These are phyloP conservation scores for Lordiphosa andalusiaca DNA, from an alignment of 2,888 invertebrate species.

Conservation along the genomic window DNA sequence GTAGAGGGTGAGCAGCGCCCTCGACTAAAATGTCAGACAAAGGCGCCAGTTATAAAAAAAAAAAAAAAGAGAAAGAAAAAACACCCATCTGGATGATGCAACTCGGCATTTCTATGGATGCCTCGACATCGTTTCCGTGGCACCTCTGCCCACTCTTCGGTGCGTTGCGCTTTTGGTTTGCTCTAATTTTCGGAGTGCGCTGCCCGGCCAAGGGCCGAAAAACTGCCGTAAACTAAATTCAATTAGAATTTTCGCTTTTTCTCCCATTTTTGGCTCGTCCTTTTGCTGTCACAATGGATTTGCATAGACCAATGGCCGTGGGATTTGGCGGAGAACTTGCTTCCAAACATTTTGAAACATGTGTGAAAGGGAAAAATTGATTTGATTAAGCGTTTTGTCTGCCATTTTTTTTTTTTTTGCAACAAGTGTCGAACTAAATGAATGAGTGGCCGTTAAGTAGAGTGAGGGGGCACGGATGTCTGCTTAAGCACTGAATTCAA, in stretches of 20 bases:
- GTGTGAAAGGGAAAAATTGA: constrained; percentile 53
- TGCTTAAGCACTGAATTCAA: constrained; percentile 11
- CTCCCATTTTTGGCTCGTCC: constrained; percentile 18
- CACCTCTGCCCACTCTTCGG: constrained; percentile 8
- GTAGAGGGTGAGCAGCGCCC: neutral
- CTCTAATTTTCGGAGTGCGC: constrained; percentile 37
- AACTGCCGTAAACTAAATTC: constrained; percentile 64
- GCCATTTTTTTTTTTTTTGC: constrained; percentile 28
- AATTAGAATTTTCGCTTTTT: constrained; percentile 49
- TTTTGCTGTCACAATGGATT: constrained; percentile 60
- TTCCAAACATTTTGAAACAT: constrained; percentile 45
- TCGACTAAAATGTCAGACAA: constrained; percentile 47
- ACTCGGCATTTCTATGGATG: constrained; percentile 68
- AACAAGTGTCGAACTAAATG: constrained; percentile 49
- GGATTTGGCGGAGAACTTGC: constrained; percentile 10
- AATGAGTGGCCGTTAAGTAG: neutral
- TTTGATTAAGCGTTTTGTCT: constrained; percentile 53
- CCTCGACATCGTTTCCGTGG: constrained; percentile 40
- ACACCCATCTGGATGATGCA: constrained; percentile 48
- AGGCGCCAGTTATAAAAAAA: constrained; percentile 35
- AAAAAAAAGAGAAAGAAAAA: neutral
- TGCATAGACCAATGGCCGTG: constrained; percentile 40
- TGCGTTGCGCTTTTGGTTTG: constrained; percentile 63
- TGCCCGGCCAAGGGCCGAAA: constrained; percentile 49
- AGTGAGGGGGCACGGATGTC: constrained; percentile 4